Evolutionary conservation across 53 echinoderm and acorn worm species (phyloP), one percentile per base, ranked within the genome.

Genomic region (Actinopyga echinites): DNA sequence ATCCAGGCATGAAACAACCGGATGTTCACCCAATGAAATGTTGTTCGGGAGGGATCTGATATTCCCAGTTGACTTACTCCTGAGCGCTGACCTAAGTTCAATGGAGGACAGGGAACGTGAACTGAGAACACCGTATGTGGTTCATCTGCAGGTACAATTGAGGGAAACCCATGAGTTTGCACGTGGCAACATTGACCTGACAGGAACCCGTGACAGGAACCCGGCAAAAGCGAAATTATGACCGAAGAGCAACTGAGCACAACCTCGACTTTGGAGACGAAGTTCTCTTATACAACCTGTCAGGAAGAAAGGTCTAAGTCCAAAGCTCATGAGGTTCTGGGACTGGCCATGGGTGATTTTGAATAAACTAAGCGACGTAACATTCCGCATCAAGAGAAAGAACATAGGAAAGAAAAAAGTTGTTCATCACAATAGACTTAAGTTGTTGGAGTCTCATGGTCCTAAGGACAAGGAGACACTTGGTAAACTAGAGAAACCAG

Each of bases 231-330:
- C 20, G 45, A 52, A 74, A 74, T 40, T 74, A 74, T 52, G 74
- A 74, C 22, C n/a, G 54, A 25, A 74, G 11, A 8, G 54, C 79
- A 2, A 34, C 1, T 30, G 32, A 33, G 2, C 30, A 25, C 11
- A 1, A 28, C 6, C 17, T 78, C 9, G 56, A 79, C 12, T 34
- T 35, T 32, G 79, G 79, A 19, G 34, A 79, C 25, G 79, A 57
- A 29, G 79, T 79, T 13, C 34, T 79, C 15, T 29, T 79, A 30
- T 57, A 79, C 59, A 79, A 79, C 32, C 79, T 57, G 32, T 31
- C 1, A 79, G 20, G 79, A 56, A 56, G 79, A 79, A 79, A 58
- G 79, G 79, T 1, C 4, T 79, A 30, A 57, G 57, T 57, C 79
- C 32, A 5, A 79, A 79, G 31, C 59, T 79, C 8, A 56, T 56